Base-by-base conservation (phyloP, 2,113 vertebrate species). In the Dipodomys stephensi region DNA sequence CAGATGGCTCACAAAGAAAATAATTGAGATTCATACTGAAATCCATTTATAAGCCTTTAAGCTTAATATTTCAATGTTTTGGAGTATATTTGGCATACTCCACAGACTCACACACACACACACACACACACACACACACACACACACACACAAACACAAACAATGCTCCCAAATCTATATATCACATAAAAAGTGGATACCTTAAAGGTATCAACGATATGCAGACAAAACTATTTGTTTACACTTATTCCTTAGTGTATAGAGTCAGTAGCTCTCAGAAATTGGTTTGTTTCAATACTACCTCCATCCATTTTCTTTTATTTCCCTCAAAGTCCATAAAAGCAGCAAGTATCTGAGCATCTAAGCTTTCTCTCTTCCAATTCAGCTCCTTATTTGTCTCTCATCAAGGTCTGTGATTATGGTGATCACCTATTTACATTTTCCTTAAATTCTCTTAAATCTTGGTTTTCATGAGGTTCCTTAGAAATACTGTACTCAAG, bases 401-500 rank as follows among this genome's bases (percentile, higher is more conserved):
- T 79, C 44, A 46, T 30, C 44, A 67, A 16, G 27, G 22, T 57
- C 19, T 16, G 15, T 32, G 57, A 44, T 18, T 30, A 35, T 39
- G 20, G 27, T 57, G 19, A n/a, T 32, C 18, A 87, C 57, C 22
- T 79, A 39, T 32, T 19, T 32, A 16, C 71, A 57, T 20, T 30
- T 60, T 23, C 65, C 77, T 6, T 44, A 60, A 28, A 87, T 64
- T 32, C 8, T 67, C 16, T 60, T 68, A 30, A 1, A 68, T 13
- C 12, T 57, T 18, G 15, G 1, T 57, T 18, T 57, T 13, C 12
- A 57, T 57, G 73, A 92, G 78, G 46, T 80, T 4, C 64, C 68
- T 82, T 84, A 67, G 65, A 94, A 95, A 86, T 79, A 85, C 77
- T 65, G 93, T 27, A 67, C 16, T 76, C 32, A 83, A 93, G 62